phyloP scores from a whole-genome alignment of 1,140 invertebrate species.

The Scaptomyza montana region DNA sequence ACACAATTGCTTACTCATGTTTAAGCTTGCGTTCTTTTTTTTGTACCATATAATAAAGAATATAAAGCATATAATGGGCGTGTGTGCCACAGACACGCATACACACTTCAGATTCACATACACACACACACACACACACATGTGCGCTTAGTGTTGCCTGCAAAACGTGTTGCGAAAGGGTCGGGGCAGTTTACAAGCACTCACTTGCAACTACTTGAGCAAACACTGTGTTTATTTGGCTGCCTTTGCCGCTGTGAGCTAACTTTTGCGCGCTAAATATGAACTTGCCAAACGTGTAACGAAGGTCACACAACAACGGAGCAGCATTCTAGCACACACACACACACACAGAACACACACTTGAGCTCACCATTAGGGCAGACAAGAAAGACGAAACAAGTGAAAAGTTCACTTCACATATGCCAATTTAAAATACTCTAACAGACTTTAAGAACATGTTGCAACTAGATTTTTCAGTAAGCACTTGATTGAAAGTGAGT shows the following conservation, averaged over 20 bases:
- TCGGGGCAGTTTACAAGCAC: conserved; percentile 20
- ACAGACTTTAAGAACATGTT: background rate
- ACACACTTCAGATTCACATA: conserved; percentile 44
- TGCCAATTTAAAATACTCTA: conserved; percentile 13
- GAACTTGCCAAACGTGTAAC: conserved; percentile 81
- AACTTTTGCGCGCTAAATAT: conserved; percentile 73
- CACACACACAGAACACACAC: conserved; percentile 30
- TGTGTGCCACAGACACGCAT: conserved; percentile 62
- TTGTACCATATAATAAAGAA: conserved; percentile 62
- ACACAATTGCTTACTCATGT: conserved; percentile 51
- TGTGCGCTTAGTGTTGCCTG: background rate
- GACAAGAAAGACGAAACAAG: conserved; percentile 14
- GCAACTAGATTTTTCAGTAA: background rate
- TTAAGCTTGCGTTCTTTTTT: conserved; percentile 32
- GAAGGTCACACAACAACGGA: conserved; percentile 66
- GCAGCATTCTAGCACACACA: conserved; percentile 19
- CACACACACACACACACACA: conserved; percentile 7
- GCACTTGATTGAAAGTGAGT: no score
- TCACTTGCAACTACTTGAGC: conserved; percentile 63
- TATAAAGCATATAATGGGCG: conserved; percentile 62
- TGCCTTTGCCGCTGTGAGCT: conserved; percentile 48
- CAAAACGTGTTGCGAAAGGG: background rate
- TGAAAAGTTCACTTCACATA: conserved; percentile 14
- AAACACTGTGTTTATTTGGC: conserved; percentile 59
- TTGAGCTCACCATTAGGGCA: conserved; percentile 58